Conservation (phyloP, 2,113 vertebrate genomes). For the Himantopus leucocephalus region DNA sequence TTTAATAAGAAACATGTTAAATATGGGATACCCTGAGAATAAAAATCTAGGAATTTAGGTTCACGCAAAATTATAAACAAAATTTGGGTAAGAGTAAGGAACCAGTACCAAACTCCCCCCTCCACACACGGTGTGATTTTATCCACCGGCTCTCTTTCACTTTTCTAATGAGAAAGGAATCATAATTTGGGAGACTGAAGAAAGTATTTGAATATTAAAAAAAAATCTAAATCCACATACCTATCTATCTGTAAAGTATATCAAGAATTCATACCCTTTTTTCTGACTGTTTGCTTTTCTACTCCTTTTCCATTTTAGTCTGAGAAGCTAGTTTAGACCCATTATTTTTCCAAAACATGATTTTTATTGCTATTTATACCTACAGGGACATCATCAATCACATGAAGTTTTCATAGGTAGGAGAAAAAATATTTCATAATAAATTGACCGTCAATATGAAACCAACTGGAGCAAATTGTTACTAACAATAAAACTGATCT, state of each 20-base stretch:
- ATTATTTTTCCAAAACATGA: background rate
- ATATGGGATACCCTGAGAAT: background rate
- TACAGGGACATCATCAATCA: background rate
- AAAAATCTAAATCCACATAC: background rate
- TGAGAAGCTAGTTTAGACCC: background rate
- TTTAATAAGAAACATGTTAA: background rate
- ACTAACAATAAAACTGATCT: background rate
- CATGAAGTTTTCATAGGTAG: background rate
- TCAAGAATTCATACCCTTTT: background rate
- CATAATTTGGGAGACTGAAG: background rate
- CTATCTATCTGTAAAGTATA: background rate
- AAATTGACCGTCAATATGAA: background rate
- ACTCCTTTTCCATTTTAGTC: background rate
- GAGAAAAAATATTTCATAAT: background rate
- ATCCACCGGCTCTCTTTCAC: background rate
- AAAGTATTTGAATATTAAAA: background rate
- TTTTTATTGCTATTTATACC: background rate
- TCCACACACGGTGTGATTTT: background rate
- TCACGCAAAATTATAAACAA: background rate
- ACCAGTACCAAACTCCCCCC: background rate
- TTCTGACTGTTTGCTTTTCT: background rate
- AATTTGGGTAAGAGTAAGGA: background rate
- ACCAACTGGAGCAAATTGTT: background rate
- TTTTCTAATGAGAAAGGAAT: background rate
- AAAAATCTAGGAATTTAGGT: background rate